Base-by-base conservation (phyloP, 2,113 vertebrate genomes). In the Eurystomus gularis region DNA sequence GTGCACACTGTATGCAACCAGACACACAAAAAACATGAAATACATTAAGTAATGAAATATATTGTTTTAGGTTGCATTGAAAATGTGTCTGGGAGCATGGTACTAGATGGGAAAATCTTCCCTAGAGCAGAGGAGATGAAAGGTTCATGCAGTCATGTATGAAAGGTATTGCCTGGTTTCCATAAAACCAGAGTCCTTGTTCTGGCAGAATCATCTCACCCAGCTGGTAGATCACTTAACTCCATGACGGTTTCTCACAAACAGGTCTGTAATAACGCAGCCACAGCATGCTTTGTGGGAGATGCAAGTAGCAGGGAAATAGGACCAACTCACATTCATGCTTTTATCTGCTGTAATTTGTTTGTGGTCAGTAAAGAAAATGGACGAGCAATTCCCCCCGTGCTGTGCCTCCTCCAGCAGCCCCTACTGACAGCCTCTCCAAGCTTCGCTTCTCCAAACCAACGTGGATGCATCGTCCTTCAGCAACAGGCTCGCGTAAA, bases 261-360 rank as follows among this genome's bases (percentile, higher is more conserved):
- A 65, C 29, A 82, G 39, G 33, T 25, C 52, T 80, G 49, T 31
- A 86, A 31, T 21, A 85, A 57, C 1, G 3, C 3, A 54, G 54
- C n/a, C 2, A 3, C 40, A 58, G 58, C 72, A 54, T 0, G 0
- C 20, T 82, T 28, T 18, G n/a, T 6, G 29, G 10, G 40, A 83
- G 76, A 39, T 6, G 46, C 51, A 80, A 49, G 13, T 33, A 39
- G 37, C 8, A 49, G 61, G 31, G 48, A 51, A 83, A 3, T 11
- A n/a, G 13, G 9, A 55, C 6, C 42, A 31, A 48, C 7, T 11
- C 7, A 2, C 64, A 29, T 4, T 11, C 31, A 7, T 0, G 1
- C 44, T 69, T 57, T 61, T 26, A 52, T 29, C 11, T 0, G 0
- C 35, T 40, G 55, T 18, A 25, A 70, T 48, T 60, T 82, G 24